Conservation (phyloP, 2,113 vertebrate species). For the Scortum barcoo region DNA sequence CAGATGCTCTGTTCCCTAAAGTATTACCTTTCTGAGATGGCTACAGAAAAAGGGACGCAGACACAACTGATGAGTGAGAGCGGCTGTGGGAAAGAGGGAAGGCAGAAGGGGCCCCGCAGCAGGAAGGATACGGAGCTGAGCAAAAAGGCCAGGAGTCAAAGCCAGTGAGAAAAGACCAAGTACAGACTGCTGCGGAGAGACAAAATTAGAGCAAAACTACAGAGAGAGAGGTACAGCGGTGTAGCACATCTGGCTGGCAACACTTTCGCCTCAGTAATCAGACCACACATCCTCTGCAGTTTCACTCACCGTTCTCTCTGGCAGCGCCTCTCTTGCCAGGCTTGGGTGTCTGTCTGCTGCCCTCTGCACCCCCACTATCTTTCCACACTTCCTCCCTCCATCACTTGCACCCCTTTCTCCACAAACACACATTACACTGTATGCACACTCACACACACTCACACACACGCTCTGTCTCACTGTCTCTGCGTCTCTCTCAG, state of each 20-base stretch:
- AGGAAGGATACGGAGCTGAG: slow-evolving; percentile 55
- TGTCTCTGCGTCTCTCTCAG: slow-evolving; percentile 52
- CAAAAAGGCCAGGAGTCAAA: slow-evolving; percentile 52
- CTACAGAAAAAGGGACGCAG: slow-evolving; percentile 26
- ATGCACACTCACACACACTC: slow-evolving; percentile 19
- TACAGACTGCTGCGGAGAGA: slow-evolving; percentile 38
- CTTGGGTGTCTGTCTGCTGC: slow-evolving; percentile 73
- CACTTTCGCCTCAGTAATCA: slow-evolving; percentile 68
- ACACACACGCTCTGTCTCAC: slow-evolving; percentile 16
- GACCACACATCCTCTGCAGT: slow-evolving; percentile 73
- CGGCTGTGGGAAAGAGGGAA: slow-evolving; percentile 77
- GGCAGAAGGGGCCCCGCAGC: slow-evolving; percentile 45
- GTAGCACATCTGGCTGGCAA: slow-evolving; percentile 64
- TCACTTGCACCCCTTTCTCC: slow-evolving; percentile 15
- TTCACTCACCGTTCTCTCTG: slow-evolving; percentile 42
- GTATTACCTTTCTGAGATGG: slow-evolving; percentile 16
- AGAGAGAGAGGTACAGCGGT: slow-evolving; percentile 42
- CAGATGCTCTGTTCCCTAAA: neutral
- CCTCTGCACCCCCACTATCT: slow-evolving; percentile 74
- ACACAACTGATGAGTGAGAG: slow-evolving; percentile 55
- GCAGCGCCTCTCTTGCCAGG: slow-evolving; percentile 44
- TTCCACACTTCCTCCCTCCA: slow-evolving; percentile 65
- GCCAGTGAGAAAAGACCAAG: slow-evolving; percentile 36
- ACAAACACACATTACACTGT: slow-evolving; percentile 15
- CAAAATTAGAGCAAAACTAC: slow-evolving; percentile 57